Evolutionary conservation across 2,113 vertebrate genomes (phyloP).

Genomic region (Mobula birostris): DNA sequence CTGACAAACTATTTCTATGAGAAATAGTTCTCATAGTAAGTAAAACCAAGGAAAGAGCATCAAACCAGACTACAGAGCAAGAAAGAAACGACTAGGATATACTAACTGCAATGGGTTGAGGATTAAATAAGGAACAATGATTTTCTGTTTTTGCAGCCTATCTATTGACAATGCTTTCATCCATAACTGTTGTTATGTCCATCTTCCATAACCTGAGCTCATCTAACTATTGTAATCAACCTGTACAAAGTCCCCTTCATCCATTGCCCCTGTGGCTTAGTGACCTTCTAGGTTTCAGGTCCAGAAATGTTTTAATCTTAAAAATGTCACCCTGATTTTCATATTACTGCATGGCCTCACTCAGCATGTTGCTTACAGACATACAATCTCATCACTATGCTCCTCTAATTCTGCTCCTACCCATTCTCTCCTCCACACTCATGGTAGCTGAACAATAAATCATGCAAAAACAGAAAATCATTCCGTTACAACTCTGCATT

Average conservation of each 20-base stretch:
- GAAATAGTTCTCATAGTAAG: background rate
- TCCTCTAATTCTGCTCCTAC: background rate
- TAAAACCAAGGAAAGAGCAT: background rate
- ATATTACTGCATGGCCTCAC: too few relatives aligned
- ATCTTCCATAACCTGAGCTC: background rate
- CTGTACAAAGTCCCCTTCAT: too few relatives aligned
- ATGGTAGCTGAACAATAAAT: background rate
- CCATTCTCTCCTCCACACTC: background rate
- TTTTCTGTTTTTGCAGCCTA: background rate
- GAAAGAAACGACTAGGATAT: background rate
- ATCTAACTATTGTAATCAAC: too few relatives aligned
- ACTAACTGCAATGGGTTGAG: background rate
- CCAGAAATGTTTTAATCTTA: background rate
- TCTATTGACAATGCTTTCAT: background rate
- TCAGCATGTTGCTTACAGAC: background rate
- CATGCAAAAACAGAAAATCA: too few relatives aligned
- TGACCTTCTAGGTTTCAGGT: too few relatives aligned
- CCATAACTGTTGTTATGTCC: too few relatives aligned
- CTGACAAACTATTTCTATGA: background rate
- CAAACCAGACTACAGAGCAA: too few relatives aligned
- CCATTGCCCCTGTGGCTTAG: too few relatives aligned
- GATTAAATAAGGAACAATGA: background rate
- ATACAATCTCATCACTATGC: background rate
- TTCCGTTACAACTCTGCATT: too few relatives aligned
- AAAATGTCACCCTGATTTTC: background rate